Conservation (phyloP, 2,888 invertebrate genomes). For the Dryobota labecula region DNA sequence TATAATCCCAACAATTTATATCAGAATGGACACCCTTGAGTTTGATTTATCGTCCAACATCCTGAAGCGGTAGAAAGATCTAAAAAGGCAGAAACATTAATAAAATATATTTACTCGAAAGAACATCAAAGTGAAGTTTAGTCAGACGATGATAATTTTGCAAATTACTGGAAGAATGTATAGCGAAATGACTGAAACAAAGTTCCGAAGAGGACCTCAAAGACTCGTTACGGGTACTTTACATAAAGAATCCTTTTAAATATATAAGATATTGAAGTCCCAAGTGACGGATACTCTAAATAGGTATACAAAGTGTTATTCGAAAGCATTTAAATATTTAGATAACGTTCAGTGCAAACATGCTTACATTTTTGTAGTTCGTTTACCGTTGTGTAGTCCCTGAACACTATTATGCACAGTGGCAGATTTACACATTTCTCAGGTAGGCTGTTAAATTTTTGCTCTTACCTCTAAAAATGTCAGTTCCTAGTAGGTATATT, state of each 20-base stretch:
- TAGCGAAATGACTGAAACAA: conserved; percentile 41
- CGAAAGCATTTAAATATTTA: conserved; percentile 32
- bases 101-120: conserved; percentile 4
- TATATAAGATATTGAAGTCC: conserved; percentile 47
- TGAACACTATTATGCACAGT: background rate
- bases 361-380: conserved; percentile 10
- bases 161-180: conserved; percentile 42
- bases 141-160: conserved; percentile 38
- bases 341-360: conserved; percentile 6
- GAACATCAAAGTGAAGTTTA: conserved; percentile 21
- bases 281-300: conserved; percentile 7
- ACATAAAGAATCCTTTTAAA: conserved; percentile 33
- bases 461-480: too few relatives aligned
- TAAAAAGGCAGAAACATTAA: conserved; percentile 16
- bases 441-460: too few relatives aligned
- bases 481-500: too few relatives aligned
- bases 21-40: conserved; percentile 34
- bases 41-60: conserved; percentile 49
- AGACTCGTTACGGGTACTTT: conserved; percentile 53
- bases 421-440: too few relatives aligned
- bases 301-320: conserved; percentile 1
- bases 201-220: conserved; percentile 33
- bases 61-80: conserved; percentile 3
- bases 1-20: conserved; percentile 32
- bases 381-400: conserved; percentile 1